phyloP scores from a whole-genome alignment of 1,140 invertebrate genomes.

The Gryllus bimaculatus region DNA sequence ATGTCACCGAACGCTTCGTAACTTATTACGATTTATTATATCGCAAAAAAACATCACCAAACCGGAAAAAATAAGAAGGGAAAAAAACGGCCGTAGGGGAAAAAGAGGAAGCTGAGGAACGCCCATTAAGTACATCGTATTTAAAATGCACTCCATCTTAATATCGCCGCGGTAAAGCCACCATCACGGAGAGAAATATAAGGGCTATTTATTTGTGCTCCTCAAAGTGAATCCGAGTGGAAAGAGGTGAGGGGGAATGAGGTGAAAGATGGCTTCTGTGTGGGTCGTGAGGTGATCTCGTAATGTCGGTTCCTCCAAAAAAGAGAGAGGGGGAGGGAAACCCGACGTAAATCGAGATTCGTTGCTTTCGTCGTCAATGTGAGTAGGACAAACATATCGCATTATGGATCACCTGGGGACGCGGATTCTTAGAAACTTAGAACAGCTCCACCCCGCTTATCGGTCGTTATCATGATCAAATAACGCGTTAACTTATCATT shows the following conservation, averaged over 20 bases:
- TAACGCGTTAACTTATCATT: background rate
- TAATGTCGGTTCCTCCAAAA: no score
- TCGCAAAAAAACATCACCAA: background rate
- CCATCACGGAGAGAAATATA: background rate
- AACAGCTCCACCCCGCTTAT: background rate
- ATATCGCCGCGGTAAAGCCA: background rate
- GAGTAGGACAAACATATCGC: no score
- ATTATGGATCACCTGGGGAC: no score
- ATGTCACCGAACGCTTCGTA: background rate
- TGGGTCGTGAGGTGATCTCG: no score
- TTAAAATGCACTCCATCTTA: constrained; percentile 1
- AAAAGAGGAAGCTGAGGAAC: background rate
- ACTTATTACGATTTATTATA: constrained; percentile 2
- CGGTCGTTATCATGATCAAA: background rate
- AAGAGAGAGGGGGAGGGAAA: no score
- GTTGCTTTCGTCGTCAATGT: no score
- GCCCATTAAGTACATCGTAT: background rate
- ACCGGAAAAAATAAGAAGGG: background rate
- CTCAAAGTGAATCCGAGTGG: background rate
- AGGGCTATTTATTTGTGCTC: background rate
- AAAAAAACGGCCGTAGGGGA: no score
- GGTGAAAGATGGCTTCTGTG: background rate
- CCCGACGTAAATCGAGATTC: no score
- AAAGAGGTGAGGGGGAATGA: background rate
- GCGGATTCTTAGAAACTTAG: background rate